phyloP scores from a whole-genome alignment of 1,140 invertebrate genomes.

The Sminthurinus signatus region DNA sequence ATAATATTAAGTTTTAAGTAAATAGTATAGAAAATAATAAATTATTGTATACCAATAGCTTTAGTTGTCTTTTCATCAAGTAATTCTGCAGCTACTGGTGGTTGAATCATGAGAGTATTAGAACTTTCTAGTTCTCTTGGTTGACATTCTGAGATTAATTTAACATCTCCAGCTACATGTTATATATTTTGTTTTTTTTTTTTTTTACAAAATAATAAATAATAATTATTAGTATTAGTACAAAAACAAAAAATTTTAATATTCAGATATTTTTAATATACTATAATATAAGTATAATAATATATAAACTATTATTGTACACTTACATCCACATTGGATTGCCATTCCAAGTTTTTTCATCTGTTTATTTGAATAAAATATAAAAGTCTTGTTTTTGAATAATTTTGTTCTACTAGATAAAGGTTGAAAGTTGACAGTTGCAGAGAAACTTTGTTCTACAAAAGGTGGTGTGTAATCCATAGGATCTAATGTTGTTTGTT shows the following conservation, averaged over 20 bases:
- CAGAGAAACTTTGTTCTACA: constrained; percentile 50
- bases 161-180: constrained; percentile 47
- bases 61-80: constrained; percentile 37
- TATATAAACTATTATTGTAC: background rate
- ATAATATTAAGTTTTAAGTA: too few species aligned
- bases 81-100: constrained; percentile 44
- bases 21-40: too few species aligned
- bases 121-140: constrained; percentile 48
- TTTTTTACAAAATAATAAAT: too few species aligned
- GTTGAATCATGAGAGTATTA: background rate
- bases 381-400: constrained; percentile 55
- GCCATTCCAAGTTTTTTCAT: constrained; percentile 45
- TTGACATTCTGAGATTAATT: constrained; percentile 47
- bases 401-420: constrained; percentile 50
- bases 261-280: too few species aligned
- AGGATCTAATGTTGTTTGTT: constrained; percentile 48
- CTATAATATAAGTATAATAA: background rate
- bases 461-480: constrained; percentile 51
- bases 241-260: too few species aligned
- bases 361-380: constrained; percentile 56
- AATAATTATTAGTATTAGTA: too few species aligned
- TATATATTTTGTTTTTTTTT: too few species aligned
- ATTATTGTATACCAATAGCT: too few species aligned
- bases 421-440: constrained; percentile 51
- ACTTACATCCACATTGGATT: constrained; percentile 24